A percentile compares a stretch with the other conserved stretches of the same genome.
phyloP scores from a whole-genome alignment of 1,140 invertebrate genomes.

The Drosophila tropicalis region DNA sequence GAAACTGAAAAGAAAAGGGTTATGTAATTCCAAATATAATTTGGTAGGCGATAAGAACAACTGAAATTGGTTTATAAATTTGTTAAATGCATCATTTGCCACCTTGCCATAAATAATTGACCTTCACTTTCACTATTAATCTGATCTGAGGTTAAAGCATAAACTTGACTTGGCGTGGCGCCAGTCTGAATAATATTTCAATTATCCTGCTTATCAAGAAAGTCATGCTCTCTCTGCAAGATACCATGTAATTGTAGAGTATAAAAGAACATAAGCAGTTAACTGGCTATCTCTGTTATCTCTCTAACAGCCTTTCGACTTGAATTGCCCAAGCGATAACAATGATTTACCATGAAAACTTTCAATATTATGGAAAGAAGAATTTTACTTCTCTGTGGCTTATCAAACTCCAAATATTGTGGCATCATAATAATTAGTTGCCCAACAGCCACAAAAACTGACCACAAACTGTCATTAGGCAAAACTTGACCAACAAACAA shows the following conservation, averaged over 20 bases:
- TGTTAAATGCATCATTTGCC: too few species aligned
- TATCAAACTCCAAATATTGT: conserved; percentile 8
- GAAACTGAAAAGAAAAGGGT: too few species aligned
- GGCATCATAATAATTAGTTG: conserved; percentile 39
- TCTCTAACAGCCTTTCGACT: neutral
- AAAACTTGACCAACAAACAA: conserved; percentile 40
- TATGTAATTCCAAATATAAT: too few species aligned
- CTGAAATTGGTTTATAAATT: too few species aligned
- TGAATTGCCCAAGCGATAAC: neutral
- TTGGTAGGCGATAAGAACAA: too few species aligned
- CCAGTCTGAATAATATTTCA: too few species aligned
- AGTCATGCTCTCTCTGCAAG: too few species aligned
- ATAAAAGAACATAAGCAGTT: neutral
- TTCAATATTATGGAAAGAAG: neutral
- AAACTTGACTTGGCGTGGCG: too few species aligned
- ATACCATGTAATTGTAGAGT: neutral
- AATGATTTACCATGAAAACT: neutral
- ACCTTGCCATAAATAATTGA: too few species aligned
- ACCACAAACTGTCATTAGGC: conserved; percentile 39
- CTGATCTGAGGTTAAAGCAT: too few species aligned
- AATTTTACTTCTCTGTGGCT: neutral
- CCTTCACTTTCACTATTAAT: too few species aligned
- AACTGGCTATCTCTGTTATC: neutral
- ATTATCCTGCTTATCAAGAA: too few species aligned
- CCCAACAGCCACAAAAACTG: conserved; percentile 31